Base-by-base conservation (phyloP, 23 tunicate species). In the Clavelina lepadiformis region DNA sequence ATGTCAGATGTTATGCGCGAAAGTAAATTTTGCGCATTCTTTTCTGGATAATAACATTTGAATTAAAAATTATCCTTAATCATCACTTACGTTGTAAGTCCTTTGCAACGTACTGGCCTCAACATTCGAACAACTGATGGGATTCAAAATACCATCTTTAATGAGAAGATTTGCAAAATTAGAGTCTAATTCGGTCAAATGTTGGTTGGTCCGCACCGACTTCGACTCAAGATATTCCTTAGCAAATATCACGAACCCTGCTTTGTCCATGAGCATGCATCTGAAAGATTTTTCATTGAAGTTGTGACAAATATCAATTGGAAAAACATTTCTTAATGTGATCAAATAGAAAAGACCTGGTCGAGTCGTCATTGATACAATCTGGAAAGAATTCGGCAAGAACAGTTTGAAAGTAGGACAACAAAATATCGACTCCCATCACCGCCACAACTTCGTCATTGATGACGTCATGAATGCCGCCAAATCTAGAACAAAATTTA, bases 381-480 rank as follows among this genome's bases (percentile, higher is more conserved):
- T 35, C 50, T 11, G n/a, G 50, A 36, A 63, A 50, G 25, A 63
- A 7, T 34, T 63, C 22, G 25, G 4, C n/a, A n/a, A n/a, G n/a
- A n/a, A n/a, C n/a, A n/a, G n/a, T n/a, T n/a, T n/a, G 56, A 31
- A 69, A 69, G 11, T 69, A 32, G 3, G 28, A 8, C 32, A 52
- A 29, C 5, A 78, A 21, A 25, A 78, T 23, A 46, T 78, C 84
- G 30, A 41, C 69, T 20, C 57, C 73, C 60, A 58, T 47, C 3
- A 78, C 84, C 23, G 68, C 75, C 13, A 73, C 44, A 29, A 78
- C 45, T 38, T 61, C 69, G 44, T 68, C 68, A 25, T 41, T 38
- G 15, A 36, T 55, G 28, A 18, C 24, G 30, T 63, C 33, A n/a
- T n/a, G n/a, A n/a, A n/a, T n/a, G n/a, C n/a, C n/a, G n/a, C n/a